Base-by-base conservation (phyloP, 2,888 invertebrate species). In the Gisinianus flammeolus region DNA sequence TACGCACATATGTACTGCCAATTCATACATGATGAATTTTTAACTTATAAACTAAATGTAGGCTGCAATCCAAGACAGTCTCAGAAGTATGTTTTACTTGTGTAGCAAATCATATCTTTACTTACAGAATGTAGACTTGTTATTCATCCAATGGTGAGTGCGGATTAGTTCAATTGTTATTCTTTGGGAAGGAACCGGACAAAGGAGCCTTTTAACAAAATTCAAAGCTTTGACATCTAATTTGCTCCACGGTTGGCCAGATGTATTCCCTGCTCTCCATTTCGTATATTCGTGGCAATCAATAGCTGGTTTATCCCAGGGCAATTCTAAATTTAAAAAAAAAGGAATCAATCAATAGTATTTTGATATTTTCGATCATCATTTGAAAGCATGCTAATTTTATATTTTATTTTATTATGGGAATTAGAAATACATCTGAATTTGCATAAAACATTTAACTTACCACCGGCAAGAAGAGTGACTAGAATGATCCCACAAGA, bases 401-500 rank as follows among this genome's bases (percentile, higher is more conserved):
- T n/a, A n/a, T n/a, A n/a, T n/a, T 5, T n/a, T n/a, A n/a, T n/a
- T n/a, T n/a, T n/a, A n/a, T n/a, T n/a, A n/a, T n/a, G n/a, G n/a
- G n/a, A n/a, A n/a, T n/a, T n/a, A n/a, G n/a, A n/a, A n/a, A n/a
- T n/a, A n/a, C n/a, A n/a, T n/a, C n/a, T n/a, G n/a, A n/a, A n/a
- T n/a, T n/a, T 6, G 16, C 16, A 16, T 44, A 44, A 44, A 44
- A 16, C 16, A 44, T 44, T 44, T 44, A 10, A 44, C 90, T 90
- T 88, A 96, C 96, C 97, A 89, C 98, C 98, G 86, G 94, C 93
- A 78, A 98, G 89, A 91, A 98, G 93, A 77, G 97, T 95, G 73
- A 96, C 93, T 83, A 98, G 90, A 86, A 98, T 94, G 83, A 98
- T 93, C 80, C 95, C 98, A 88, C 96, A 95, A 76, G 96, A 95